phyloP scores from a whole-genome alignment of 2,888 invertebrate species.

The Drosophila parthenogenetica region DNA sequence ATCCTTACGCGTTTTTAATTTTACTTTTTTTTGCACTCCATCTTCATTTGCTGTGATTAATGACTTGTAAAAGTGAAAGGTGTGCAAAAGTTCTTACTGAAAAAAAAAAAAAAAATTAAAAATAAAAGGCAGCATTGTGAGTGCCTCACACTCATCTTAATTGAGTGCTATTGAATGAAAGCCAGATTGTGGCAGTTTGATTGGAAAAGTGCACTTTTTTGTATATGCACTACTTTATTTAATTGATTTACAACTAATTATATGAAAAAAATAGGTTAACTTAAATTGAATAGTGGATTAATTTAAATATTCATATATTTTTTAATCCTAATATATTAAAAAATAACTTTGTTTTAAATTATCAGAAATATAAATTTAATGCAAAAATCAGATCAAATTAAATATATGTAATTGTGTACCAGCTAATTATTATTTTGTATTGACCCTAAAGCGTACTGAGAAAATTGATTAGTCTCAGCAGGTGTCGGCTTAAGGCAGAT shows the following conservation, averaged over 20 bases:
- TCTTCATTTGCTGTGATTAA: constrained; percentile 63
- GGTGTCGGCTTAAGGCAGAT: background rate
- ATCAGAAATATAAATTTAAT: too few species aligned
- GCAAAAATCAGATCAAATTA: too few species aligned
- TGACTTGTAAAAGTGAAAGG: constrained; percentile 74
- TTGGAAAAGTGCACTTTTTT: background rate
- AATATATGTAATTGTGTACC: too few species aligned
- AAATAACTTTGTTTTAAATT: too few species aligned
- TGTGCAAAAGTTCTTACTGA: constrained; percentile 42
- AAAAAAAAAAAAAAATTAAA: constrained; percentile 2
- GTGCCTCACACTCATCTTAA: constrained; percentile 43
- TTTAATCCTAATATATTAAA: too few species aligned
- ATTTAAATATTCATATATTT: too few species aligned
- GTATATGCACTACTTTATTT: background rate
- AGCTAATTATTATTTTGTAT: too few species aligned
- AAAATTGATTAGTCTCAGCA: too few species aligned
- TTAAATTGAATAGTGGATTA: background rate
- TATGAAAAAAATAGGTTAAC: background rate
- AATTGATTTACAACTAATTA: background rate
- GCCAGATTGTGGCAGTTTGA: constrained; percentile 31
- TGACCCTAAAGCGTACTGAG: too few species aligned
- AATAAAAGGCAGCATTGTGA: constrained; percentile 3
- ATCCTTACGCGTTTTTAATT: constrained; percentile 36
- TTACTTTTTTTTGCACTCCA: constrained; percentile 27
- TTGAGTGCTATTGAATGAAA: constrained; percentile 56